phyloP scores from a whole-genome alignment of 1,140 invertebrate genomes.

The Caenorhabditis remanei region DNA sequence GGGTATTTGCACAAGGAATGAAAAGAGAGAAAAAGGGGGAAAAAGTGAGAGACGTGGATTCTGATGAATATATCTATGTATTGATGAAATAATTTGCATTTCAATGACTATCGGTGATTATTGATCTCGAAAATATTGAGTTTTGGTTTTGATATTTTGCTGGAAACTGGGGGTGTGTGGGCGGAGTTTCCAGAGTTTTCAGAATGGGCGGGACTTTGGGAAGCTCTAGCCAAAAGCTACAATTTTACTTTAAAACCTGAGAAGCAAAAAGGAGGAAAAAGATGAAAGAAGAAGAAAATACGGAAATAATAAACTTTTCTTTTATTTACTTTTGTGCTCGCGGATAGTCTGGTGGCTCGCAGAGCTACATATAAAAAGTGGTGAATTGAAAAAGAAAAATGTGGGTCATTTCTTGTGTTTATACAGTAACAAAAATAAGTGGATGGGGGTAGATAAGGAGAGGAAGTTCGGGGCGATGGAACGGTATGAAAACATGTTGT shows the following conservation, averaged over 20 bases:
- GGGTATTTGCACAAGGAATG: no score
- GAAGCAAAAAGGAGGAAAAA: not conserved
- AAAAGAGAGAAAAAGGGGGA: not conserved
- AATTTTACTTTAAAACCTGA: no score
- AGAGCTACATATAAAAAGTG: not conserved
- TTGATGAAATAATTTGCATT: slow-evolving; percentile 24
- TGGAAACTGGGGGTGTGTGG: not conserved
- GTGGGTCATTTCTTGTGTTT: not conserved
- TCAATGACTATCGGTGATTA: not conserved
- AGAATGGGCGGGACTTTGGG: no score
- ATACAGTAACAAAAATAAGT: not conserved
- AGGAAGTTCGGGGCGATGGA: no score
- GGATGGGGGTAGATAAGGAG: no score
- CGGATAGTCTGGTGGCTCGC: not conserved
- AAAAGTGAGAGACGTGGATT: not conserved
- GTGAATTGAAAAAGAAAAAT: not conserved
- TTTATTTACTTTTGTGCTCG: not conserved
- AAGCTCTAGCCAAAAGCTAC: no score
- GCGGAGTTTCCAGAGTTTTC: no score
- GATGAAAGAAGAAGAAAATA: not conserved
- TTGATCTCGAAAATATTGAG: not conserved
- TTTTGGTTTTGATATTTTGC: not conserved
- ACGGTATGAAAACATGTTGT: no score
- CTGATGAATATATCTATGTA: not conserved
- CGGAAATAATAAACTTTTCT: slow-evolving; percentile 7